Conservation (phyloP, 2,113 vertebrate genomes). For the Poeciliopsis occidentalis region DNA sequence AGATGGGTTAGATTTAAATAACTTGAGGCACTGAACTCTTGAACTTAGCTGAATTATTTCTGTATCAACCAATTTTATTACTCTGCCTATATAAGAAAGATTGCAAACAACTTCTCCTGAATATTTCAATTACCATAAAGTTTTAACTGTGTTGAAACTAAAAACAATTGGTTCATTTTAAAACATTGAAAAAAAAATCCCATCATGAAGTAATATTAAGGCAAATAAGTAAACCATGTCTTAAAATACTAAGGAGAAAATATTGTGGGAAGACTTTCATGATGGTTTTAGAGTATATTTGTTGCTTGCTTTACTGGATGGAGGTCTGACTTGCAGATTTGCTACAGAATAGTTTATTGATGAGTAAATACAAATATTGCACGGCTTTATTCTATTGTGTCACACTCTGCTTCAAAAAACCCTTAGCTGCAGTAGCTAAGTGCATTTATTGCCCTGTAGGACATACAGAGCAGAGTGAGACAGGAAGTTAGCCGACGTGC, state of each 20-base stretch:
- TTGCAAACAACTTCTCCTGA: neutral
- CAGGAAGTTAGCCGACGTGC: neutral
- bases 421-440: neutral
- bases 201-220: neutral
- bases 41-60: constrained; percentile 25
- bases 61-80: constrained; percentile 7
- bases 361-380: neutral
- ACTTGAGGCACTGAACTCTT: constrained; percentile 11
- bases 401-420: neutral
- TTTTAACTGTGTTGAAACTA: neutral
- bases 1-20: constrained; percentile 27
- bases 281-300: neutral
- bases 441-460: no score
- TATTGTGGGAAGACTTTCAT: neutral
- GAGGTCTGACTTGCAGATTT: neutral
- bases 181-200: neutral
- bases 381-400: neutral
- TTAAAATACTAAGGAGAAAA: neutral
- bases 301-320: neutral
- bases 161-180: neutral
- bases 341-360: neutral
- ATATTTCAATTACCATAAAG: constrained; percentile 3
- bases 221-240: neutral
- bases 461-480: neutral
- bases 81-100: constrained; percentile 1